Evolutionary conservation across 2,888 invertebrate species (phyloP).

Genomic region (Luperina testacea): DNA sequence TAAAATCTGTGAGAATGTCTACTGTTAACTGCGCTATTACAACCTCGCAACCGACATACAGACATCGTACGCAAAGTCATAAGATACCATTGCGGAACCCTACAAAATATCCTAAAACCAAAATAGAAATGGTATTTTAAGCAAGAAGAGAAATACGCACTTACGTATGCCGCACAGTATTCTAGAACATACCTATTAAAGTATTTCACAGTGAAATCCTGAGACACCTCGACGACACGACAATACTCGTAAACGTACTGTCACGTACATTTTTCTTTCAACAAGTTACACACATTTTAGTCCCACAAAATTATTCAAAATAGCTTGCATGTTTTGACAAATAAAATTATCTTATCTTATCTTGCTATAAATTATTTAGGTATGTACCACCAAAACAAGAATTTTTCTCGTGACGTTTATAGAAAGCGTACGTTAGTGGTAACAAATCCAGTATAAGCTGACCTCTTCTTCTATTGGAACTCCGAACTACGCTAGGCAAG

Average conservation of each 20-base stretch:
- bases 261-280: slow-evolving; percentile 14
- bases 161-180: slow-evolving; percentile 13
- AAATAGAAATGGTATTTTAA: slow-evolving; percentile 1
- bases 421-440: not conserved
- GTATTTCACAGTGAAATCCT: slow-evolving; percentile 7
- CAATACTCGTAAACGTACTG: slow-evolving; percentile 10
- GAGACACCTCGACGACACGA: not conserved
- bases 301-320: slow-evolving; percentile 16
- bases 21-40: not conserved
- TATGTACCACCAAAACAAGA: not conserved
- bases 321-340: no score
- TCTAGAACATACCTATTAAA: slow-evolving; percentile 9
- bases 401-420: not conserved
- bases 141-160: not conserved
- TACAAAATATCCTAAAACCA: not conserved
- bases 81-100: slow-evolving; percentile 1
- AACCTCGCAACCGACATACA: not conserved
- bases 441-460: not conserved
- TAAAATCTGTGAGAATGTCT: not conserved
- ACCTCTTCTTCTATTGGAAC: not conserved
- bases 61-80: slow-evolving; percentile 15
- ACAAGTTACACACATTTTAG: slow-evolving; percentile 15
- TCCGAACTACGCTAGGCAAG: not conserved
- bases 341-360: no score
- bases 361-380: slow-evolving; percentile 2